Percentiles rank a stretch among this genome's conserved stretches.
Evolutionary conservation across 2,797 vertebrate genomes (phyloP).

Genomic region (Alosa sapidissima): DNA sequence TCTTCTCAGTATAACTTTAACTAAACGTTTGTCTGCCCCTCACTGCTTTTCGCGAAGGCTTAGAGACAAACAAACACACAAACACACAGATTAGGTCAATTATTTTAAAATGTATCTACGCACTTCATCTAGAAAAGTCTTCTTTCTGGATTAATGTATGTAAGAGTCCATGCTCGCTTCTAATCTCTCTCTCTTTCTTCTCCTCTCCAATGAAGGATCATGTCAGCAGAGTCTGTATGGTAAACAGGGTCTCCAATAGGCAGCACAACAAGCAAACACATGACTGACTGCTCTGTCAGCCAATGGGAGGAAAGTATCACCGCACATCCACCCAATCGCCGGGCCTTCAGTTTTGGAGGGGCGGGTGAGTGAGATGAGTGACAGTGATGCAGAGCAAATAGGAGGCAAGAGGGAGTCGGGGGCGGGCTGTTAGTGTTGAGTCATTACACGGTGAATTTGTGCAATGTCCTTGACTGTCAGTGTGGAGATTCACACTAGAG

Average conservation of each 20-base stretch:
- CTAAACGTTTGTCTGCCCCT: constrained; percentile 44
- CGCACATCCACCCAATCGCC: neutral
- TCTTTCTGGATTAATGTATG: constrained; percentile 23
- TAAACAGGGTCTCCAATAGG: neutral
- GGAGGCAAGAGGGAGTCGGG: neutral
- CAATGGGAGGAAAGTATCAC: neutral
- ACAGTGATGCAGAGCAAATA: neutral
- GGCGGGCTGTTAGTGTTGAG: neutral
- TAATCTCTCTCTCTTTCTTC: constrained; percentile 5
- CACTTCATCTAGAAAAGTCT: constrained; percentile 57
- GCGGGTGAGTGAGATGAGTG: neutral
- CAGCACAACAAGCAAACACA: neutral
- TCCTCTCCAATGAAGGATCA: neutral
- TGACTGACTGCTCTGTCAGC: neutral
- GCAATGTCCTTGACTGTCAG: neutral
- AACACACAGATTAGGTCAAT: constrained; percentile 59
- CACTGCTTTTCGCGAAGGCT: constrained; percentile 50
- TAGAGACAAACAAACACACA: constrained; percentile 55
- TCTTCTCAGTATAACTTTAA: constrained; percentile 50
- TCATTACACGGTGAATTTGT: constrained; percentile 7
- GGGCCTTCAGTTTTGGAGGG: neutral
- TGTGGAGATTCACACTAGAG: neutral
- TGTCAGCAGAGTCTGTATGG: neutral
- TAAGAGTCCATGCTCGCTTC: constrained; percentile 4
- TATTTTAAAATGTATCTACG: constrained; percentile 56